A percentile compares a stretch with the other conserved stretches of the same genome.
Evolutionary conservation across 2,113 vertebrate genomes (phyloP).

Genomic region (Oncorhynchus masou): DNA sequence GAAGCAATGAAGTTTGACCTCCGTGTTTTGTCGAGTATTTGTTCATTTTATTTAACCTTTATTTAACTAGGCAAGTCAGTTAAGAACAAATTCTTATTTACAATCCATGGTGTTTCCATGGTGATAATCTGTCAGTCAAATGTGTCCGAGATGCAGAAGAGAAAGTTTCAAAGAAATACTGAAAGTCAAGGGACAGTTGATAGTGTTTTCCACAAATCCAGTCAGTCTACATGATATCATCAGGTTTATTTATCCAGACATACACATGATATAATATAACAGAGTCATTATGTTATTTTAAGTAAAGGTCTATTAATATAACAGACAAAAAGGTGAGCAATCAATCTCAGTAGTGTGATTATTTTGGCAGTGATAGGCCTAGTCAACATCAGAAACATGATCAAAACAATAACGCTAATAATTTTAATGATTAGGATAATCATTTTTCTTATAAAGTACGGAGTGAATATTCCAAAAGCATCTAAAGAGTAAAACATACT

Average conservation of each 20-base stretch:
- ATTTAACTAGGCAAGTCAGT: no score
- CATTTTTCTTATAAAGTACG: conserved; percentile 45
- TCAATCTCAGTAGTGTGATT: conserved; percentile 30
- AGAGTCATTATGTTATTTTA: neutral
- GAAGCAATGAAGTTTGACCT: neutral
- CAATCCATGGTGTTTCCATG: no score
- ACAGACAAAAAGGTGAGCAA: neutral
- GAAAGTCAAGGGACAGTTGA: neutral
- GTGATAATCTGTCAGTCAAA: no score
- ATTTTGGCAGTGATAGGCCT: conserved; percentile 53
- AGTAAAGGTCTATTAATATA: conserved; percentile 16
- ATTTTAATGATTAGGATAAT: conserved; percentile 25
- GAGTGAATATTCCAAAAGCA: conserved; percentile 43
- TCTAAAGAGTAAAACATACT: conserved; percentile 44
- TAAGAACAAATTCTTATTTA: no score
- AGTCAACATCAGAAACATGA: conserved; percentile 28
- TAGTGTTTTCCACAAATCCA: conserved; percentile 8
- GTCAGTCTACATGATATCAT: neutral
- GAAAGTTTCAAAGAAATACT: neutral
- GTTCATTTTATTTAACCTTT: no score
- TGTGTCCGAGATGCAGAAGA: neutral
- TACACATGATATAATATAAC: conserved; percentile 22
- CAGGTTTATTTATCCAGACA: conserved; percentile 51
- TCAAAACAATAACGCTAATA: conserved; percentile 33
- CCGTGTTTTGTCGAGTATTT: no score